phyloP scores from a whole-genome alignment of 2,797 vertebrate species.

The Lutra lutra region DNA sequence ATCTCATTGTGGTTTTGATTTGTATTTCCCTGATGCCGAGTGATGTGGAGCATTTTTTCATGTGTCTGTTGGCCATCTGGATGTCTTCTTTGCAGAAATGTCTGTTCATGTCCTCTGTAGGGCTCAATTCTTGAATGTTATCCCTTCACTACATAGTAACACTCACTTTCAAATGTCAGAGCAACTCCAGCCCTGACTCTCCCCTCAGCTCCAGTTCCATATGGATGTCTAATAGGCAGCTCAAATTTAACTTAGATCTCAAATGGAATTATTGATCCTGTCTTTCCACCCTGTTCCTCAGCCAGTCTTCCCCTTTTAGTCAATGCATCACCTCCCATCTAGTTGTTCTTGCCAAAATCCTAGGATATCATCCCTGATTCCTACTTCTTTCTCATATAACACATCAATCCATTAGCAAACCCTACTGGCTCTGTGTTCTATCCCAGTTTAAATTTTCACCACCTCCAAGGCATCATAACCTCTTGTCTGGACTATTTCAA shows the following conservation, averaged over 20 bases:
- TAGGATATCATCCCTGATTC: background rate
- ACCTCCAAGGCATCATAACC: conserved; percentile 42
- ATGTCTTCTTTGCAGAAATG: no score
- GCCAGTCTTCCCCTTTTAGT: background rate
- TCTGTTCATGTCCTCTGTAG: background rate
- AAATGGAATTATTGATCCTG: conserved; percentile 33
- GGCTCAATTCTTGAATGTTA: conserved; percentile 12
- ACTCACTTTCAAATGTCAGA: background rate
- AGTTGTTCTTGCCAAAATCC: conserved; percentile 25
- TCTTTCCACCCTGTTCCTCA: background rate
- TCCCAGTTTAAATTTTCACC: conserved; percentile 55
- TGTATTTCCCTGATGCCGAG: no score
- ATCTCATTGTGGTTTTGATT: no score
- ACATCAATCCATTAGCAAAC: conserved; percentile 61
- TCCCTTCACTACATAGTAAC: background rate
- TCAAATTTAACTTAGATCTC: conserved; percentile 34
- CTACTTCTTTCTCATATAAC: conserved; percentile 39
- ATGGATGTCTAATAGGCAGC: background rate
- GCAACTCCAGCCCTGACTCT: background rate
- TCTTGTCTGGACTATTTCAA: conserved; percentile 60
- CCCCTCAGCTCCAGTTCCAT: background rate
- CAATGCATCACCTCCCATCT: conserved; percentile 12
- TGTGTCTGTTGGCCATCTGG: no score
- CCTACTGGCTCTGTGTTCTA: conserved; percentile 36
- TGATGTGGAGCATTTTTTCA: no score